Percentiles rank a stretch among this genome's conserved stretches.
Conservation (phyloP, 2,888 invertebrate genomes). For the Acrobasis repandana region DNA sequence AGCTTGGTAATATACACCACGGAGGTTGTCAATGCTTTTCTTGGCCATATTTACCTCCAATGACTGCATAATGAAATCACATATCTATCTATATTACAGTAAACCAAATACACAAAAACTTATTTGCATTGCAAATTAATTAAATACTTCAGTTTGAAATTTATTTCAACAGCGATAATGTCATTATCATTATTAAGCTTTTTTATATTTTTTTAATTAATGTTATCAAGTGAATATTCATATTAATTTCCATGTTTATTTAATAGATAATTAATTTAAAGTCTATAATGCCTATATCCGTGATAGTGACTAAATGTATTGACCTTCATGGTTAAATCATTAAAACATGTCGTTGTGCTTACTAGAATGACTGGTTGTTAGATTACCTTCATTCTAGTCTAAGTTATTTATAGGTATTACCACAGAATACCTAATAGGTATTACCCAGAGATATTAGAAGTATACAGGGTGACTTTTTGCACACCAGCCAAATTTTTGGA, state of each 20-base stretch:
- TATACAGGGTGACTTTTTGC: too few species aligned
- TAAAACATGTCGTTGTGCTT: not conserved
- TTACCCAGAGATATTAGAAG: too few species aligned
- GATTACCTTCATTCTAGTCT: not conserved
- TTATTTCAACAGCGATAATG: not conserved
- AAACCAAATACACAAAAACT: too few species aligned
- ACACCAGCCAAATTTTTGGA: too few species aligned
- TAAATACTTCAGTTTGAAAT: too few species aligned
- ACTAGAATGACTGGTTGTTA: not conserved
- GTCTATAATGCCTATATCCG: not conserved
- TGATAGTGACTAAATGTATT: not conserved
- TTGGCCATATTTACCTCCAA: too few species aligned
- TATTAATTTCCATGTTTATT: not conserved
- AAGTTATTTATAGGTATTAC: slow-evolving; percentile 1
- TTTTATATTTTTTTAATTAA: not conserved
- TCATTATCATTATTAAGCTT: not conserved
- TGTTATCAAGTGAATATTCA: not conserved
- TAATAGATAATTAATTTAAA: not conserved
- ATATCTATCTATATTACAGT: too few species aligned
- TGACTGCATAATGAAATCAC: too few species aligned
- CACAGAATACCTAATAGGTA: not conserved
- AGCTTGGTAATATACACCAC: too few species aligned
- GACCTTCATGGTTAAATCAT: not conserved
- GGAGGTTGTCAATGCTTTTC: too few species aligned
- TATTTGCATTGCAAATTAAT: too few species aligned